Conservation (phyloP, 2,797 vertebrate species). For the Fistularia commersonii region DNA sequence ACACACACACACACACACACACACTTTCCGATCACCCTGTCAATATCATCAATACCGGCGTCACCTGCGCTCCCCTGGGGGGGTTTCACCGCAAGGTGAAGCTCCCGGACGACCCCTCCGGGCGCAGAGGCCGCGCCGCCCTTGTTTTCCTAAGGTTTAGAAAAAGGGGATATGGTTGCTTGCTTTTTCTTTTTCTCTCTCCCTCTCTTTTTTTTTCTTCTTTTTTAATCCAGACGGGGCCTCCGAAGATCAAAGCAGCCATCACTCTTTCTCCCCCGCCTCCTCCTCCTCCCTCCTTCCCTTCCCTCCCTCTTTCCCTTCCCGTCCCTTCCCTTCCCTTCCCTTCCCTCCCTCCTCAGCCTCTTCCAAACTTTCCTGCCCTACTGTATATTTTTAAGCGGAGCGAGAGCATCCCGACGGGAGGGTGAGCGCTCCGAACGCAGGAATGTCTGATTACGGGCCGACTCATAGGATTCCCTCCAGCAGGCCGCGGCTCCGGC, state of each 20-base stretch:
- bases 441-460: slow-evolving; percentile 51
- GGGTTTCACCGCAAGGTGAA: no score
- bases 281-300: slow-evolving; percentile 47
- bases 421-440: slow-evolving; percentile 53
- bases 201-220: slow-evolving; percentile 22
- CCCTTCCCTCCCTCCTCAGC: slow-evolving; percentile 51
- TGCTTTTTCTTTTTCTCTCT: no score
- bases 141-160: slow-evolving; percentile 30
- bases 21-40: no score
- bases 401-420: slow-evolving; percentile 64
- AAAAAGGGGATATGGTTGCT: slow-evolving; percentile 40
- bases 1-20: no score
- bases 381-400: slow-evolving; percentile 68
- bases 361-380: slow-evolving; percentile 63
- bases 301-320: no score
- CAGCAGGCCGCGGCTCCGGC: slow-evolving; percentile 40
- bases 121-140: slow-evolving; percentile 8
- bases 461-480: slow-evolving; percentile 37
- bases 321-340: no score
- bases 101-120: no score
- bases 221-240: slow-evolving; percentile 54
- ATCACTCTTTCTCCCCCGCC: slow-evolving; percentile 61
- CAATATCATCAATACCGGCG: background rate
- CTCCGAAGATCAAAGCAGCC: slow-evolving; percentile 75
- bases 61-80: background rate